Evolutionary conservation across 2,113 vertebrate species (phyloP), one percentile per base, ranked within the genome.

Genomic region (Ptyas mucosa): DNA sequence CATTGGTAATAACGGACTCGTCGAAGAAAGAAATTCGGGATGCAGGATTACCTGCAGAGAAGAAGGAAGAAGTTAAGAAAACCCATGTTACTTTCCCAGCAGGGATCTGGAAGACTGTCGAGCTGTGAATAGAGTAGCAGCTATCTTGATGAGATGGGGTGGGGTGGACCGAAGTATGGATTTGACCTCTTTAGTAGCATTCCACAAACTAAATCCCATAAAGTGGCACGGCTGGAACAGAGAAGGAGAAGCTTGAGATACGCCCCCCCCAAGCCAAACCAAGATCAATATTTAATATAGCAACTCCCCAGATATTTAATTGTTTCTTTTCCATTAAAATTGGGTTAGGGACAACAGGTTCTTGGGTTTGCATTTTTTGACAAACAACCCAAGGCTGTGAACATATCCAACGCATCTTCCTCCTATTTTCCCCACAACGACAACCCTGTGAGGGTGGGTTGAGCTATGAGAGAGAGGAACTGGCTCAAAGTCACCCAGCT

Each of bases 1-100:
- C 98, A 99, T 98, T 0, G 99, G 99, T 88, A 99, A 96, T 94
- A 99, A 97, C 0, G 99, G 99, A 86, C 99, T 99, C 7, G 99
- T 99, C 10, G 99, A 99, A 51, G 99, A 99, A n/a, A 99, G 97
- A 95, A 99, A 99, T 95, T 99, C 99, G 4, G 99, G 99, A 91
- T 99, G 99, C 92, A 99, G 98, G 90, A 99, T 98, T 53, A 99
- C 97, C 99, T 99, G 92, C 43, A 87, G 0, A 34, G 24, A 49
- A 86, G 0, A 43, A 88, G 94, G 94, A 69, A 92, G 95, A 91
- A 90, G 12, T 43, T 9, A 46, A 46, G 14, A 89, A 89, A 89
- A 89, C 58, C 20, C 12, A 11, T 18, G 8, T 69, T 15, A 34
- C 58, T 69, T 64, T 43, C 57, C 26, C 21, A 8, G 49, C 49